Evolutionary conservation across 2,113 vertebrate species (phyloP), one percentile per base, ranked within the genome.

Genomic region (Benitochromis conjunctus): DNA sequence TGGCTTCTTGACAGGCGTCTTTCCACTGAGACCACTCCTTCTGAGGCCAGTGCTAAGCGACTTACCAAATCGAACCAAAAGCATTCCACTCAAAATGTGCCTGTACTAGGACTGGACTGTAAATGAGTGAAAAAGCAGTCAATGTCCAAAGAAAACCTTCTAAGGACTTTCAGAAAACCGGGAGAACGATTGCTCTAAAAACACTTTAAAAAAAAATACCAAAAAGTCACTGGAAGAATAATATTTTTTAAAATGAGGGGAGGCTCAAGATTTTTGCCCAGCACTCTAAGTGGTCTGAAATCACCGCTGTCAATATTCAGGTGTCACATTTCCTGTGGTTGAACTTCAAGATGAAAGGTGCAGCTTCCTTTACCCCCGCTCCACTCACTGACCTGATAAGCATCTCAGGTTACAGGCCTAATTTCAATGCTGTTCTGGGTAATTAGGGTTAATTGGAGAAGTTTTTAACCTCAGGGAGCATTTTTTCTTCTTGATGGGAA

Each of bases 381-480:
- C 83, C 88, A 85, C 86, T 51, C 76, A 85, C 86, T 84, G 77
- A 88, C 41, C 83, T 95, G 91, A 89, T 87, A 92, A 80, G 88
- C 94, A 88, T 94, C 95, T 96, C 95, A 90, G 87, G 90, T 96
- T 97, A 92, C 96, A 87, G 84, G 92, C 83, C 83, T 94, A 80
- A 89, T 86, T 95, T 91, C 94, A 94, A 93, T 86, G 90, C 91
- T 86, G 88, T 88, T 95, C 91, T 80, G 89, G 69, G 91, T 96
- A 96, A 97, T 96, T 92, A 95, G 94, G 96, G 95, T 96, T 96
- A 95, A 97, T 96, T 95, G 93, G 93, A 91, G 91, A 93, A 53
- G 87, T 90, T 95, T 96, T 95, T 94, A 89, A 95, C 93, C 93
- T 89, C 53, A 57, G 81, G 88, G 91, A 89, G 82, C 54, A 54